A percentile compares a stretch with the other conserved stretches of the same genome.
phyloP scores from a whole-genome alignment of 2,888 invertebrate species.

The Adelognathus sp. region DNA sequence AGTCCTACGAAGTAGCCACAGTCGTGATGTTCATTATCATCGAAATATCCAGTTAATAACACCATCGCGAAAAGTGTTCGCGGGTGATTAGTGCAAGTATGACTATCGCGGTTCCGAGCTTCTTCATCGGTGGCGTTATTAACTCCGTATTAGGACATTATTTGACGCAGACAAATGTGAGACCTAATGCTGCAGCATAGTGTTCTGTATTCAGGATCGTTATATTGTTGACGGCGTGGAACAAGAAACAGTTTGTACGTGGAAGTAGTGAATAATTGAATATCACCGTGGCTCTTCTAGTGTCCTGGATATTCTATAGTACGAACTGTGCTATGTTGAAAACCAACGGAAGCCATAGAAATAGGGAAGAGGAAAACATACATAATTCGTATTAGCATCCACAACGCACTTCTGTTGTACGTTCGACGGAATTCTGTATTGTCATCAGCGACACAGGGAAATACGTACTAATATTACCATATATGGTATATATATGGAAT shows the following conservation, averaged over 20 bases:
- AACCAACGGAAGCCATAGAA: constrained; percentile 4
- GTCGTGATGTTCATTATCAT: no score
- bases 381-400: constrained; percentile 19
- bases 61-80: no score
- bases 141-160: no score
- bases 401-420: constrained; percentile 1
- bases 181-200: no score
- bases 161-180: no score
- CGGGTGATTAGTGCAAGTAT: no score
- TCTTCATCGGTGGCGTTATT: no score
- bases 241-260: neutral
- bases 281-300: neutral
- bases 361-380: constrained; percentile 4
- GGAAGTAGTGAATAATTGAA: neutral
- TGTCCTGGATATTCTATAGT: neutral
- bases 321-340: neutral
- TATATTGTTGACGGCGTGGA: no score
- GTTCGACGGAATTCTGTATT: constrained; percentile 53
- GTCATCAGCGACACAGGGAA: constrained; percentile 32
- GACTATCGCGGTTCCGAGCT: no score
- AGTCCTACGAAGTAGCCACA: no score
- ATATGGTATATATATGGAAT: neutral
- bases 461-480: neutral
- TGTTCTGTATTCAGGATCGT: no score
- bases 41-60: no score